Percentiles rank a stretch among this genome's conserved stretches.
Conservation (phyloP, 2,113 vertebrate genomes). For the Nymphicus hollandicus region DNA sequence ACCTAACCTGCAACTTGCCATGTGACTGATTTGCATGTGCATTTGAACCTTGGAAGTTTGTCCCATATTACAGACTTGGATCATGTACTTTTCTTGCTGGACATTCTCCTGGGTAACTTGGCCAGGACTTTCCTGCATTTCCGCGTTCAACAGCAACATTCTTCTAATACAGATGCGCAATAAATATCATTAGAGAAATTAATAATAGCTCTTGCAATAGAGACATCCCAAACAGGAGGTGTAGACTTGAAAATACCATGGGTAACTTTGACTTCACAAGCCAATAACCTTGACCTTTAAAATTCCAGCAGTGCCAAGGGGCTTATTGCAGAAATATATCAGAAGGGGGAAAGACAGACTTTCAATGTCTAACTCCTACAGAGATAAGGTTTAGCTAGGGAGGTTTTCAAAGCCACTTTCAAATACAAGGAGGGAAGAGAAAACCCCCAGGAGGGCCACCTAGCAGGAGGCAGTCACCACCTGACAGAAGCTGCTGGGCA, state of each 20-base stretch:
- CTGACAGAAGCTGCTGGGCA: background rate
- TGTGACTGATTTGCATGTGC: background rate
- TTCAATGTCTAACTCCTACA: background rate
- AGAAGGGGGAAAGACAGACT: background rate
- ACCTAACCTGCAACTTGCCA: background rate
- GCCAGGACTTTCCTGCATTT: background rate
- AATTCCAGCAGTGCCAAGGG: background rate
- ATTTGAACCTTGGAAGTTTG: background rate
- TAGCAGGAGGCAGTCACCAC: background rate
- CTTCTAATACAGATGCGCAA: background rate
- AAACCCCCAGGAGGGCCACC: background rate
- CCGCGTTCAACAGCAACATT: background rate
- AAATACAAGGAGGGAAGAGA: background rate
- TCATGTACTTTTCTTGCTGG: background rate
- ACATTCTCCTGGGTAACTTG: background rate
- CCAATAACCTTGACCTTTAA: constrained; percentile 14
- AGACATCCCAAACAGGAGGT: background rate
- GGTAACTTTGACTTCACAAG: background rate
- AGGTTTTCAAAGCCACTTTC: constrained; percentile 10
- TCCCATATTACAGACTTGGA: background rate
- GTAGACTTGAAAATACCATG: background rate
- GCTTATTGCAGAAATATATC: background rate
- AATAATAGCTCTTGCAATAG: background rate
- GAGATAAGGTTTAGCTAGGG: background rate
- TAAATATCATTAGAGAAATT: background rate